A percentile compares a stretch with the other conserved stretches of the same genome.
phyloP scores from a whole-genome alignment of 2,113 vertebrate species.

The Rutilus rutilus region DNA sequence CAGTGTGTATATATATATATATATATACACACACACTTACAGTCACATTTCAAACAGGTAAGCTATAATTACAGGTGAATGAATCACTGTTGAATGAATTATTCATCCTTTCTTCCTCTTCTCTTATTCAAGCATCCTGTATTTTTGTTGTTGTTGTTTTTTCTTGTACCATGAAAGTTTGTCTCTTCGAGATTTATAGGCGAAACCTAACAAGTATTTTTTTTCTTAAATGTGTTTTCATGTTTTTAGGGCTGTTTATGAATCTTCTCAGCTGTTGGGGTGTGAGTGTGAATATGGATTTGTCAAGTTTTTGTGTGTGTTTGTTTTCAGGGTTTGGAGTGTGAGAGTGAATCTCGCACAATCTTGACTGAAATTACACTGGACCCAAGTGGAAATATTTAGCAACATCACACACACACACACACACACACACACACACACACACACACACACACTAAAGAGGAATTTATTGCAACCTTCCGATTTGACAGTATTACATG shows the following conservation, averaged over 20 bases:
- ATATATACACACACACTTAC: too few relatives aligned
- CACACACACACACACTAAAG: not conserved
- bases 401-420: slow-evolving; percentile 10
- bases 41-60: slow-evolving; percentile 25
- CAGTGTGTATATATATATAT: too few relatives aligned
- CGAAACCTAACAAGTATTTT: not conserved
- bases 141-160: not conserved
- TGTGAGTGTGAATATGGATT: slow-evolving; percentile 9
- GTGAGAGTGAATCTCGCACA: slow-evolving; percentile 34
- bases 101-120: not conserved
- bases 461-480: not conserved
- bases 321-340: not conserved
- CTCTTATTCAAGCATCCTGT: not conserved
- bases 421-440: too few relatives aligned
- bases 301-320: slow-evolving; percentile 1
- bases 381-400: slow-evolving; percentile 26
- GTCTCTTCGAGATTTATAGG: not conserved
- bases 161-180: not conserved
- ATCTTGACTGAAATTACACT: slow-evolving; percentile 43
- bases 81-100: slow-evolving; percentile 45
- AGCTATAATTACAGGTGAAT: slow-evolving; percentile 55
- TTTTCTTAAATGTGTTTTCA: not conserved
- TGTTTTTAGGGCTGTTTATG: slow-evolving; percentile 12
- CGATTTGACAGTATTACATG: not conserved
- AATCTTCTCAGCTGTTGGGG: not conserved